Evolutionary conservation across 2,888 invertebrate species (phyloP).

Genomic region (Plebejus anna): DNA sequence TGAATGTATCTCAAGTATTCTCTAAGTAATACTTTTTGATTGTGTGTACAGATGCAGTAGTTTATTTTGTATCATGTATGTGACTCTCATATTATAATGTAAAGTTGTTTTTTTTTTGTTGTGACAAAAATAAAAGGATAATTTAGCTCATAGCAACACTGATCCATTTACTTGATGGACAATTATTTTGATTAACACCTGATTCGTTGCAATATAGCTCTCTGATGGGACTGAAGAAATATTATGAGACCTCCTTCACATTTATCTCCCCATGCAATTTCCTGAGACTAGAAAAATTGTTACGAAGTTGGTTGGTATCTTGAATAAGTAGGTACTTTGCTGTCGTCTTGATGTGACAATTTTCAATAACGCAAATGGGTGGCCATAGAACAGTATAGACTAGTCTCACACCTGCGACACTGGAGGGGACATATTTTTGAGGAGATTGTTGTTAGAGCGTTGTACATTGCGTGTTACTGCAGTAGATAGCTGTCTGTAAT

Average conservation of each 20-base stretch:
- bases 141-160: background rate
- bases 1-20: no score
- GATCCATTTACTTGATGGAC: background rate
- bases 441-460: conserved; percentile 18
- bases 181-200: background rate
- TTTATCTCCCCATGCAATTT: conserved; percentile 19
- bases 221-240: background rate
- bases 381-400: conserved; percentile 36
- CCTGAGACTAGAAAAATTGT: conserved; percentile 23
- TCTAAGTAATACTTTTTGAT: background rate
- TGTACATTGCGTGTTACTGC: conserved; percentile 34
- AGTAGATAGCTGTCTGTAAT: background rate
- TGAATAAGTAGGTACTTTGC: conserved; percentile 29
- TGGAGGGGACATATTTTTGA: conserved; percentile 33
- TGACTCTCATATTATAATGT: no score
- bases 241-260: conserved; percentile 1
- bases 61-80: no score
- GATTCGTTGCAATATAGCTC: background rate
- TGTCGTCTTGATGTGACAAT: conserved; percentile 38
- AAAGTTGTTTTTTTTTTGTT: background rate
- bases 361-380: conserved; percentile 51
- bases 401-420: conserved; percentile 41
- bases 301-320: conserved; percentile 22
- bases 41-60: background rate
- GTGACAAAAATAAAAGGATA: background rate